These are phyloP conservation scores for Drosophila neoperkinsi DNA, from an alignment of 2,888 invertebrate genomes.

Conservation along the genomic window DNA sequence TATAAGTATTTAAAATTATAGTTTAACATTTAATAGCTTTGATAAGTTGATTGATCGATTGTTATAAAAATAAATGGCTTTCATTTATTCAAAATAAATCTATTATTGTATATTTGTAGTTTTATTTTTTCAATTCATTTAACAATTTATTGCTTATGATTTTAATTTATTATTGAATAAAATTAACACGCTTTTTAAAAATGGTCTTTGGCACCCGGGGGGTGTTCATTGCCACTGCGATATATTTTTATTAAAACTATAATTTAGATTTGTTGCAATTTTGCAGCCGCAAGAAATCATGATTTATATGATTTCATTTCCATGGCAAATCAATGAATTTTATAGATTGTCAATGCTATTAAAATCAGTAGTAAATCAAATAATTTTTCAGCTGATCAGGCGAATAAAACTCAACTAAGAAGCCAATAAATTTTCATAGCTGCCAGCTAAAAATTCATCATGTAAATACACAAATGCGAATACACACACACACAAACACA, in stretches of 20 bases:
- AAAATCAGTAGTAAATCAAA: slow-evolving; percentile 30
- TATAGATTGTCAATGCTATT: slow-evolving; percentile 12
- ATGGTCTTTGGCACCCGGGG: no score
- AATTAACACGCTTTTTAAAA: no score
- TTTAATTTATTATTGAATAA: not conserved
- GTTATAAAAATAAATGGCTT: not conserved
- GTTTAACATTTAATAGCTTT: not conserved
- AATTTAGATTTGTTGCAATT: not conserved
- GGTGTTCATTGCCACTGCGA: not conserved
- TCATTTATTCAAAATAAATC: not conserved
- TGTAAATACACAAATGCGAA: slow-evolving; percentile 42
- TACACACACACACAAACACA: slow-evolving; percentile 14
- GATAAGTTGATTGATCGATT: not conserved
- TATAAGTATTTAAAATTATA: not conserved
- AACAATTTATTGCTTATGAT: not conserved
- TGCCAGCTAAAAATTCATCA: slow-evolving; percentile 54
- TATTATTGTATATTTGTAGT: not conserved
- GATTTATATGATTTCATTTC: slow-evolving; percentile 14
- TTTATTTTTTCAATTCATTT: not conserved
- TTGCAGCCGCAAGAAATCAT: not conserved
- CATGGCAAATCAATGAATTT: not conserved
- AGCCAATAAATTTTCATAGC: slow-evolving; percentile 45
- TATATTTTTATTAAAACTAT: not conserved
- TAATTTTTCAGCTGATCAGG: slow-evolving; percentile 14
- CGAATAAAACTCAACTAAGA: slow-evolving; percentile 32